Conservation (phyloP, 1,140 invertebrate genomes). For the Lordiphosa collinella region DNA sequence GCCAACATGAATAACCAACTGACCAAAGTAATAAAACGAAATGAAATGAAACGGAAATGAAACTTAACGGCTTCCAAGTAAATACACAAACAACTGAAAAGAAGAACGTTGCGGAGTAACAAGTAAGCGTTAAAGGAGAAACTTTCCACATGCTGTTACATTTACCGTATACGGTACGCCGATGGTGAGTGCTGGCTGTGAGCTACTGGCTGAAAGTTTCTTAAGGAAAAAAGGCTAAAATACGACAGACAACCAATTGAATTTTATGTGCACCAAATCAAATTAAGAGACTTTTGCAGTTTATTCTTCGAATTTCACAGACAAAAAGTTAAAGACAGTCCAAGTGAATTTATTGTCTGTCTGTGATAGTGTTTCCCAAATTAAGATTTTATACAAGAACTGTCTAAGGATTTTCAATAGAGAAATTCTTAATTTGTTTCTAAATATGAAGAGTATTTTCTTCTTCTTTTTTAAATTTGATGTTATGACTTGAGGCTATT, state of each 20-base stretch:
- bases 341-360: too few relatives aligned
- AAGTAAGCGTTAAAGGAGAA: constrained; percentile 39
- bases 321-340: too few relatives aligned
- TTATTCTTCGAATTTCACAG: too few relatives aligned
- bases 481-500: too few relatives aligned
- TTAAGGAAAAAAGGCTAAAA: neutral
- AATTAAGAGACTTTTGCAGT: too few relatives aligned
- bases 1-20: constrained; percentile 48
- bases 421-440: too few relatives aligned
- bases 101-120: constrained; percentile 12
- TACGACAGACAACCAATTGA: neutral
- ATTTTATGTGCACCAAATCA: neutral
- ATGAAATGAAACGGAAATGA: constrained; percentile 76
- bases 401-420: too few relatives aligned
- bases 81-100: constrained; percentile 64
- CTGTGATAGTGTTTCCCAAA: too few relatives aligned
- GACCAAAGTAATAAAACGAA: constrained; percentile 73
- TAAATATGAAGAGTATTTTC: neutral
- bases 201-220: neutral
- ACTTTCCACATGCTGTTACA: constrained; percentile 60
- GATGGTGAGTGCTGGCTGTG: constrained; percentile 9
- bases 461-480: neutral
- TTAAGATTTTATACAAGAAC: too few relatives aligned
- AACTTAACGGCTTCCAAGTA: constrained; percentile 71
- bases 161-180: constrained; percentile 13